Conservation (phyloP, 2,113 vertebrate genomes). For the Solea solea region DNA sequence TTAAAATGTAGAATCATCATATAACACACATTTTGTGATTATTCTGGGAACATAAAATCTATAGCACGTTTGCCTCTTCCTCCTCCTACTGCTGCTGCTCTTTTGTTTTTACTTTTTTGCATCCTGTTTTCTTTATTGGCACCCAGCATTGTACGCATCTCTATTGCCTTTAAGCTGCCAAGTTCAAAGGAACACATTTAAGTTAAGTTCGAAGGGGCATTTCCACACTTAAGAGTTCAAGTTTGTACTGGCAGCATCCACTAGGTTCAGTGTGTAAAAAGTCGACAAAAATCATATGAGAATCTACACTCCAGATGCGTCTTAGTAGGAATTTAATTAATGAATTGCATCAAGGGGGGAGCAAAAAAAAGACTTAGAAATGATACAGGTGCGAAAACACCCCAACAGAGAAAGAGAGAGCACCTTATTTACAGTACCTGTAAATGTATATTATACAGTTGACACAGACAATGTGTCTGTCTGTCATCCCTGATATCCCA, state of each 20-base stretch:
- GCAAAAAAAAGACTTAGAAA: too few relatives aligned
- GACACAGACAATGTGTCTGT: too few relatives aligned
- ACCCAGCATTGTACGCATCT: conserved; percentile 14
- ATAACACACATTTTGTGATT: conserved; percentile 56
- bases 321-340: too few relatives aligned
- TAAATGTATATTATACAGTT: too few relatives aligned
- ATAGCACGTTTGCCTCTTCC: conserved; percentile 49
- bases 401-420: too few relatives aligned
- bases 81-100: conserved; percentile 52
- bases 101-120: conserved; percentile 40
- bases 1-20: conserved; percentile 57
- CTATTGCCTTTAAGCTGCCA: conserved; percentile 20
- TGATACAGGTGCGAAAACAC: too few relatives aligned
- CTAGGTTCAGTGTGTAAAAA: background rate
- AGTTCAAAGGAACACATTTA: conserved; percentile 35
- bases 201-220: conserved; percentile 27
- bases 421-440: too few relatives aligned
- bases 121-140: conserved; percentile 25
- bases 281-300: background rate
- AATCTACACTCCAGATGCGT: background rate
- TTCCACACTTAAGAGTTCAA: background rate
- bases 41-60: conserved; percentile 51
- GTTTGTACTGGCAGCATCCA: background rate
- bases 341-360: too few relatives aligned
- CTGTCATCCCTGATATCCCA: too few relatives aligned